phyloP scores from a whole-genome alignment of 2,113 vertebrate species.

The Hepsetus odoe region DNA sequence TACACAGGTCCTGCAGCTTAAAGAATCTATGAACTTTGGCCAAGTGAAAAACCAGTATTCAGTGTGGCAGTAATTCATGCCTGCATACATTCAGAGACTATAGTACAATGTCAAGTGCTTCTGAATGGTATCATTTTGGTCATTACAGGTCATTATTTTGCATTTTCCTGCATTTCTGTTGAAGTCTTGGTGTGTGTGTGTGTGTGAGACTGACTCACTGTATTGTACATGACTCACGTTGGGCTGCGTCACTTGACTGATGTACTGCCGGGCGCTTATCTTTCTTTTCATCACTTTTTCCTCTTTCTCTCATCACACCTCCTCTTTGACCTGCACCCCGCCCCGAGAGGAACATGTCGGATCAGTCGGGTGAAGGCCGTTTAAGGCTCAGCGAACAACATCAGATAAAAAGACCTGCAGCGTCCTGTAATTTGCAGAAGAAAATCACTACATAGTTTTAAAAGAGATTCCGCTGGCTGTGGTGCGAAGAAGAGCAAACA shows the following conservation, averaged over 20 bases:
- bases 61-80: too few relatives aligned
- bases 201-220: not conserved
- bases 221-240: not conserved
- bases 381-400: constrained; percentile 15
- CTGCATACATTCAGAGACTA: too few relatives aligned
- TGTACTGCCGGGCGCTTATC: not conserved
- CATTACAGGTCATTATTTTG: not conserved
- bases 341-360: not conserved
- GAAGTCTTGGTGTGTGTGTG: not conserved
- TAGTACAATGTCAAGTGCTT: too few relatives aligned
- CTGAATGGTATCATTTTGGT: too few relatives aligned
- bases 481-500: not conserved
- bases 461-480: not conserved
- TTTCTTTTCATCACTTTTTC: not conserved
- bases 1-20: too few relatives aligned
- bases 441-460: constrained; percentile 23
- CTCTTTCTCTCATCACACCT: not conserved
- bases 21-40: too few relatives aligned
- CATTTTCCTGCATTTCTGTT: not conserved
- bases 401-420: not conserved
- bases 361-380: not conserved
- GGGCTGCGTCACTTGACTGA: constrained; percentile 23
- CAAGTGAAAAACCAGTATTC: too few relatives aligned
- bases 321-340: not conserved
- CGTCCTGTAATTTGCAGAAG: constrained; percentile 21